Conservation (phyloP, 2,888 invertebrate genomes). For the Pteria penguin region DNA sequence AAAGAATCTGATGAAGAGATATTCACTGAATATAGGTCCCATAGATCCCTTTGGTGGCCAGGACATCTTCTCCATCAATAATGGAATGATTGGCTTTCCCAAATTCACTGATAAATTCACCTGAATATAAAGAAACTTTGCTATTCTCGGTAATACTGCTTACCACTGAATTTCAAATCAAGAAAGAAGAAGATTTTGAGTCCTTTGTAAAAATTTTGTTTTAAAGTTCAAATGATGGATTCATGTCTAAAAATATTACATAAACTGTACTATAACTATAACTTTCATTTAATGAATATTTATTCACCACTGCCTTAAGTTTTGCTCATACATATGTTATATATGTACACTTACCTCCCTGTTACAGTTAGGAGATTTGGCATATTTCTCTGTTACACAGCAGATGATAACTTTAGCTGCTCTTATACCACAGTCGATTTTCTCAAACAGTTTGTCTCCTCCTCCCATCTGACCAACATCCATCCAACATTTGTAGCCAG, state of each 20-base stretch:
- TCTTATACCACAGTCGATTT: slow-evolving; percentile 75
- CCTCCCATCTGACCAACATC: slow-evolving; percentile 81
- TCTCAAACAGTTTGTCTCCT: slow-evolving; percentile 55
- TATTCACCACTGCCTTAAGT: too few species aligned
- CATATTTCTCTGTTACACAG: slow-evolving; percentile 70
- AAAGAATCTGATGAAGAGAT: slow-evolving; percentile 75
- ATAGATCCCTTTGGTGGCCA: slow-evolving; percentile 79
- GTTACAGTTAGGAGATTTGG: slow-evolving; percentile 78
- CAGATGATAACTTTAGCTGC: slow-evolving; percentile 66
- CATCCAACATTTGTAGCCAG: slow-evolving; percentile 81
- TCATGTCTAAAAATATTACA: too few species aligned
- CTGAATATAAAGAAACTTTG: too few species aligned
- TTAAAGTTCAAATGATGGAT: too few species aligned
- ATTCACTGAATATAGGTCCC: slow-evolving; percentile 79
- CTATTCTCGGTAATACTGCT: too few species aligned
- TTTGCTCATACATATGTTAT: too few species aligned
- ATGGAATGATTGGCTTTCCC: slow-evolving; percentile 76
- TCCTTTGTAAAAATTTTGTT: too few species aligned
- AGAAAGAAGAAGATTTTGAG: too few species aligned
- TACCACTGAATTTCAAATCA: too few species aligned
- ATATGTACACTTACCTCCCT: slow-evolving; percentile 69
- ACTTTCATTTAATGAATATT: too few species aligned
- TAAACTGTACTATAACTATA: too few species aligned
- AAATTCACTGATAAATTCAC: slow-evolving; percentile 74
- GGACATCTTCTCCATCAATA: slow-evolving; percentile 75